A percentile compares a stretch with the other conserved stretches of the same genome.
These are phyloP conservation scores for Rhingia campestris DNA, from an alignment of 2,888 invertebrate genomes.

Conservation along the genomic window DNA sequence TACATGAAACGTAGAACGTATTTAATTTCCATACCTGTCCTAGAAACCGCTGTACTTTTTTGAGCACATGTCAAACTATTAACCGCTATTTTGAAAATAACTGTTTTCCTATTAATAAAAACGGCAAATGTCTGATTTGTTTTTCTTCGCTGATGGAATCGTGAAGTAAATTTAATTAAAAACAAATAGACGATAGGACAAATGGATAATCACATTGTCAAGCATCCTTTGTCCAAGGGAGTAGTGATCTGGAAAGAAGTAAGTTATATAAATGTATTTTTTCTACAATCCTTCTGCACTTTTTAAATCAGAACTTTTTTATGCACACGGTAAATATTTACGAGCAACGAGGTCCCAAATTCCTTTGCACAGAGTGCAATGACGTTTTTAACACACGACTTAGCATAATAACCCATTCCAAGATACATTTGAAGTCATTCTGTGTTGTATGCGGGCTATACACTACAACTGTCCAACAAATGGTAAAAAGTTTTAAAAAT, in stretches of 20 bases:
- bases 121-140: no score
- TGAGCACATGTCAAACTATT: conserved; percentile 31
- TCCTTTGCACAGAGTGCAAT: conserved; percentile 55
- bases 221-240: conserved; percentile 22
- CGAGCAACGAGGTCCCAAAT: conserved; percentile 67
- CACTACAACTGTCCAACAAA: conserved; percentile 49
- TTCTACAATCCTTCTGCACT: background rate
- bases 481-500: conserved; percentile 33
- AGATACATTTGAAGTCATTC: conserved; percentile 65
- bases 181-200: no score
- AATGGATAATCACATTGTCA: background rate
- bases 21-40: background rate
- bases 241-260: conserved; percentile 64
- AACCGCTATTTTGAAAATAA: conserved; percentile 24
- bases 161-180: no score
- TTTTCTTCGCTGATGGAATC: no score
- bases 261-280: background rate
- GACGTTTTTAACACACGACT: conserved; percentile 62
- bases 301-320: conserved; percentile 58
- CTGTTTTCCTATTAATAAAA: no score
- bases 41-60: background rate
- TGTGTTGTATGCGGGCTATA: conserved; percentile 63
- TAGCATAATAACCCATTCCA: conserved; percentile 66
- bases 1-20: no score
- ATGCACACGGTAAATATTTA: conserved; percentile 56